Evolutionary conservation across 2,113 vertebrate species (phyloP), one percentile per base, ranked within the genome.

Genomic region (Poeciliopsis prolifica): DNA sequence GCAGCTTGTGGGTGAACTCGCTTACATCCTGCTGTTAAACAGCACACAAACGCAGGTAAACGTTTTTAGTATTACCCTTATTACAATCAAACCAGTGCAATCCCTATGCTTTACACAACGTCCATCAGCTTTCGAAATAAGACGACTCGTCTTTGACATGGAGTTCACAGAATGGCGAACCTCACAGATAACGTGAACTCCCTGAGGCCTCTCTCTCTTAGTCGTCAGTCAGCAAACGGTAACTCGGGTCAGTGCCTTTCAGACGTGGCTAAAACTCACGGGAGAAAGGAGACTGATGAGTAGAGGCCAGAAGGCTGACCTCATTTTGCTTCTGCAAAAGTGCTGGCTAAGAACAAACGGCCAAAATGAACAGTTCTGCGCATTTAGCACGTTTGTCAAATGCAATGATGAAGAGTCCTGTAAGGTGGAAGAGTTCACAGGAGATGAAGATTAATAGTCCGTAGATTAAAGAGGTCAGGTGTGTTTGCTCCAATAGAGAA

Each of bases 1-100:
- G 84, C 76, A 99, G 95, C 86, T 98, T 99, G 91, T 99, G 97
- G 73, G 97, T 99, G 91, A 99, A 99, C 92, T 99, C 98, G 77
- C 98, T 99, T 77, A 99, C 98, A 2, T 99, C 98, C 95, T 99
- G 98, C 97, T 99, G 94, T 93, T 88, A 79, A 84, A 29, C 44
- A 17, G 37, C 8, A 79, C 35, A 88, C 17, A 35, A 35, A 11
- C 33, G 7, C 7, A 35, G 35, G 35, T 37, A 37, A 37, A 37
- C 35, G 10, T 37, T 37, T 37, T 11, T 10, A 37, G 35, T 3
- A 37, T 37, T 12, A 61, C 35, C 58, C 37, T 26, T 58, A 75
- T 54, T 8, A 54, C 65, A 72, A 42, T 70, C 33, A 72, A 69
- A 85, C 75, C 33, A 63, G 14, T 58, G 66, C 60, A 22, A 3